Percentiles rank a stretch among this genome's conserved stretches.
Evolutionary conservation across 2,113 vertebrate species (phyloP).

Genomic region (Gobius niger): DNA sequence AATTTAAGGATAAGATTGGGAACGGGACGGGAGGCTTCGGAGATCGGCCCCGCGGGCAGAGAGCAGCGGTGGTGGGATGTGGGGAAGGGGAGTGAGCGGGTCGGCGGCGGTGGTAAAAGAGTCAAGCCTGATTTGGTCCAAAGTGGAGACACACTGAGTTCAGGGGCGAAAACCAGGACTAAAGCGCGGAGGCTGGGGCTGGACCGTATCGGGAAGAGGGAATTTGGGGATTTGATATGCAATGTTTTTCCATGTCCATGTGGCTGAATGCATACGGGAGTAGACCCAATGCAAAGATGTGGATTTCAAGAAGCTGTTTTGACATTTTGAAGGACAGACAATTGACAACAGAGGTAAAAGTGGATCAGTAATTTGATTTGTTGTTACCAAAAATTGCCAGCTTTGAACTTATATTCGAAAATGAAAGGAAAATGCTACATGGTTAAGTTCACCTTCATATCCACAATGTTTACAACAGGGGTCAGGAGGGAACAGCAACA

Average conservation of each 20-base stretch:
- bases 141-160: conserved; percentile 2
- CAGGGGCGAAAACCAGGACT: neutral
- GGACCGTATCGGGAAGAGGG: neutral
- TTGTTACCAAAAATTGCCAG: too few species aligned
- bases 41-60: conserved; percentile 47
- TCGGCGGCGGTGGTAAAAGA: neutral
- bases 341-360: too few species aligned
- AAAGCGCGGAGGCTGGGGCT: neutral
- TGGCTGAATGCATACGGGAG: neutral
- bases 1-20: conserved; percentile 67
- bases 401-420: too few species aligned
- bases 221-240: neutral
- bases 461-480: too few species aligned
- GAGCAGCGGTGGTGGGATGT: neutral
- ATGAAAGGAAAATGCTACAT: too few species aligned
- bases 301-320: neutral
- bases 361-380: too few species aligned
- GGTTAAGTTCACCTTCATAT: too few species aligned
- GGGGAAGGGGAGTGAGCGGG: conserved; percentile 9
- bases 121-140: conserved; percentile 19
- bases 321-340: neutral
- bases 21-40: conserved; percentile 48
- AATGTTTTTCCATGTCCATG: neutral
- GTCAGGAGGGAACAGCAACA: too few species aligned
- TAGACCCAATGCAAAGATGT: neutral